Conservation (phyloP, 2,113 vertebrate genomes). For the Balaenoptera acutorostrata region DNA sequence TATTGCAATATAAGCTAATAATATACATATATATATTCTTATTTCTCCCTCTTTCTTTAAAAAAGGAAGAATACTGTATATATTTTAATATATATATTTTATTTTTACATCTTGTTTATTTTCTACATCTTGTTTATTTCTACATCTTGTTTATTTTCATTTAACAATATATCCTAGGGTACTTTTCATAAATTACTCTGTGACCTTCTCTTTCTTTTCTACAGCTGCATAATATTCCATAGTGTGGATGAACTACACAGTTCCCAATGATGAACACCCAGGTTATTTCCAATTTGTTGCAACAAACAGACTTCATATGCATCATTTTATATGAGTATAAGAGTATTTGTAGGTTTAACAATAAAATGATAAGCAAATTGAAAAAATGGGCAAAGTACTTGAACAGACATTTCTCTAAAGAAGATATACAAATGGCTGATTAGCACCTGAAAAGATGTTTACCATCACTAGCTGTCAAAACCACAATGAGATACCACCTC, state of each 20-base stretch:
- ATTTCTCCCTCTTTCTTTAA: neutral
- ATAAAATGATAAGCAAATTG: neutral
- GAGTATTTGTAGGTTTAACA: neutral
- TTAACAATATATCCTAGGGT: neutral
- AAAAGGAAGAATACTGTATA: neutral
- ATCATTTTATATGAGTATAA: neutral
- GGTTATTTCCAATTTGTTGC: neutral
- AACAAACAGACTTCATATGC: neutral
- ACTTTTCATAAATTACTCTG: neutral
- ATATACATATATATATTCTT: neutral
- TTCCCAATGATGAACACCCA: neutral
- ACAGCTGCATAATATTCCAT: neutral
- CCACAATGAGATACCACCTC: neutral
- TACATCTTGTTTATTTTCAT: neutral
- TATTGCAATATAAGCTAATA: neutral
- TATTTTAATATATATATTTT: neutral
- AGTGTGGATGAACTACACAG: neutral
- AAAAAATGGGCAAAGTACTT: neutral
- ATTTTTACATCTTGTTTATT: too few species aligned
- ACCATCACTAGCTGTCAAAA: neutral
- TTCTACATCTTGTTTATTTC: too few species aligned
- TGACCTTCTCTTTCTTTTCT: neutral
- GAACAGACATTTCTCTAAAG: slow-evolving; percentile 10
- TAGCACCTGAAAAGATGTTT: neutral
- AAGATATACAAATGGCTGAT: neutral